phyloP scores from a whole-genome alignment of 2,797 vertebrate genomes.

The Brachyalestes nurse region DNA sequence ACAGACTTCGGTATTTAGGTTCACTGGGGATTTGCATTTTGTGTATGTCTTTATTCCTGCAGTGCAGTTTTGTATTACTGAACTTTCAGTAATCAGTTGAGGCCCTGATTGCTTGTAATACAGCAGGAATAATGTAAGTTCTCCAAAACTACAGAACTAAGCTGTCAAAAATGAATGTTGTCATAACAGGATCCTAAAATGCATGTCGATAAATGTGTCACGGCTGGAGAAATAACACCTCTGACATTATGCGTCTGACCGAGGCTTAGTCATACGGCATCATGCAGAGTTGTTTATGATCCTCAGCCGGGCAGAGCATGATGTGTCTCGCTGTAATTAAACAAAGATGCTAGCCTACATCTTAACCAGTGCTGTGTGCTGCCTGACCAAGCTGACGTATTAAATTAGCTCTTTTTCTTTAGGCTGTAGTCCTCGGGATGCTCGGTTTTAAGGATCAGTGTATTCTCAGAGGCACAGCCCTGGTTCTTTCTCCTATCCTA shows the following conservation, averaged over 20 bases:
- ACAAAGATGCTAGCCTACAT: conserved; percentile 22
- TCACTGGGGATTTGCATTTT: neutral
- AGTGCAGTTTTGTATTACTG: neutral
- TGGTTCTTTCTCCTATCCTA: neutral
- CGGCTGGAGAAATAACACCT: neutral
- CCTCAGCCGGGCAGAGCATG: conserved; percentile 6
- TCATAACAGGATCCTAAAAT: conserved; percentile 8
- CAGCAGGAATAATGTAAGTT: neutral
- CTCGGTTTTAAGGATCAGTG: too few species aligned
- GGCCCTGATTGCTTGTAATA: neutral
- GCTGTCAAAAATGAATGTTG: neutral
- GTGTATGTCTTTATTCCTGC: neutral
- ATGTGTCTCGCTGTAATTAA: conserved; percentile 24
- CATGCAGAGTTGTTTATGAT: conserved; percentile 20
- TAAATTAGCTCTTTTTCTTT: neutral
- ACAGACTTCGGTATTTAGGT: neutral
- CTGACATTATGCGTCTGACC: conserved; percentile 2
- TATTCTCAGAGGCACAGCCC: neutral
- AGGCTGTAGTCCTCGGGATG: neutral
- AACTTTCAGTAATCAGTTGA: neutral
- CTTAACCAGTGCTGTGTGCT: conserved; percentile 7
- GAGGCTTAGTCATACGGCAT: conserved; percentile 7
- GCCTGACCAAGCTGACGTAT: neutral
- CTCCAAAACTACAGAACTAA: neutral
- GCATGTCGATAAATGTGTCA: conserved; percentile 2